phyloP scores from a whole-genome alignment of 2,888 invertebrate species.

The Quadriops clusia region DNA sequence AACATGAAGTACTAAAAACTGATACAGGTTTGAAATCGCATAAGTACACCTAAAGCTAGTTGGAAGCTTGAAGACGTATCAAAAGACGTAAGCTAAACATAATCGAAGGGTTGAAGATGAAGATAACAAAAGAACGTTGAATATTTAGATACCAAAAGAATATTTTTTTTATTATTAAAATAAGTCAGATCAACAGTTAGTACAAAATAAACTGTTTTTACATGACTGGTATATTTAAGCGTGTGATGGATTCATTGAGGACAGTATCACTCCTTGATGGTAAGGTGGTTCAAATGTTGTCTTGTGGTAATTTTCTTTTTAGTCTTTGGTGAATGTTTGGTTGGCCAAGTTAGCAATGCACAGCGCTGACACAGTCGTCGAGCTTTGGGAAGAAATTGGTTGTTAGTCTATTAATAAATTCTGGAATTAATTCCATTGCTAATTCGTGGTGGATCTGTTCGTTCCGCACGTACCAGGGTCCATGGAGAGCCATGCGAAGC shows the following conservation, averaged over 20 bases:
- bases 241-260: neutral
- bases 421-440: neutral
- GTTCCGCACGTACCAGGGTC: slow-evolving; percentile 1
- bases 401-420: neutral
- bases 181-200: neutral
- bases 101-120: too few species aligned
- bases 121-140: too few species aligned
- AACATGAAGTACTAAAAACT: too few species aligned
- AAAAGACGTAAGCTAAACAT: too few species aligned
- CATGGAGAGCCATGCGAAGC: neutral
- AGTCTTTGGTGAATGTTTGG: neutral
- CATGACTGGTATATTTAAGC: neutral
- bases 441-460: neutral
- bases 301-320: neutral
- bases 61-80: too few species aligned
- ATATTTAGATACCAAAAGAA: too few species aligned
- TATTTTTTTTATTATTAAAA: neutral
- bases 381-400: neutral
- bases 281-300: neutral
- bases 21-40: too few species aligned
- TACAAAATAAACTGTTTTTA: neutral
- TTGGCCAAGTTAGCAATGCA: neutral
- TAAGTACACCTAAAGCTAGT: too few species aligned
- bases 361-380: neutral
- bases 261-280: neutral